Conservation (phyloP, 2,113 vertebrate genomes). For the Grus americana region DNA sequence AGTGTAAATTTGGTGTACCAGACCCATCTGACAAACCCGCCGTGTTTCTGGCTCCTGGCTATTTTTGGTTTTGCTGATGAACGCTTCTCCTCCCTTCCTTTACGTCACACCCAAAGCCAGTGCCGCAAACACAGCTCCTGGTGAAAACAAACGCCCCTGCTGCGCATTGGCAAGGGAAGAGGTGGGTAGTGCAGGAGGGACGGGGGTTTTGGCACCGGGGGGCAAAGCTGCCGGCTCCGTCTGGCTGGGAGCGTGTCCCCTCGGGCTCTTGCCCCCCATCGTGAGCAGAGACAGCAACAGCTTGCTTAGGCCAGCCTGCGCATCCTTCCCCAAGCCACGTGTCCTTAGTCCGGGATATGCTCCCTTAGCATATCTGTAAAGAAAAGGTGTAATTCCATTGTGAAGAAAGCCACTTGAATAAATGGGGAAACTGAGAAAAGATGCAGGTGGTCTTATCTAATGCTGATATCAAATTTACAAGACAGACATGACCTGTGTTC, state of each 20-base stretch:
- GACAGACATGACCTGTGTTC: background rate
- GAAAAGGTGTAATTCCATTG: background rate
- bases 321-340: background rate
- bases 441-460: background rate
- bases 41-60: background rate
- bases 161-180: background rate
- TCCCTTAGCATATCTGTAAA: background rate
- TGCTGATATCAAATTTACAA: background rate
- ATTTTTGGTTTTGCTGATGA: background rate
- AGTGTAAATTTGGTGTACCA: background rate
- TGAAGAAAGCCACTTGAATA: background rate
- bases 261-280: rapidly evolving
- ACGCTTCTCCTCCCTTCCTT: background rate
- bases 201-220: rapidly evolving
- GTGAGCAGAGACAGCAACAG: background rate
- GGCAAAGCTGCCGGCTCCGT: background rate
- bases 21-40: background rate
- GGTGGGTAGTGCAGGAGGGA: background rate
- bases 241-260: background rate
- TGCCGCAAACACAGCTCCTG: background rate
- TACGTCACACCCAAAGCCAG: background rate
- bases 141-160: background rate
- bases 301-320: background rate
- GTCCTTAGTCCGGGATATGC: background rate
- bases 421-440: background rate